phyloP scores from a whole-genome alignment of 2,888 invertebrate genomes.

The Phortica okadai region DNA sequence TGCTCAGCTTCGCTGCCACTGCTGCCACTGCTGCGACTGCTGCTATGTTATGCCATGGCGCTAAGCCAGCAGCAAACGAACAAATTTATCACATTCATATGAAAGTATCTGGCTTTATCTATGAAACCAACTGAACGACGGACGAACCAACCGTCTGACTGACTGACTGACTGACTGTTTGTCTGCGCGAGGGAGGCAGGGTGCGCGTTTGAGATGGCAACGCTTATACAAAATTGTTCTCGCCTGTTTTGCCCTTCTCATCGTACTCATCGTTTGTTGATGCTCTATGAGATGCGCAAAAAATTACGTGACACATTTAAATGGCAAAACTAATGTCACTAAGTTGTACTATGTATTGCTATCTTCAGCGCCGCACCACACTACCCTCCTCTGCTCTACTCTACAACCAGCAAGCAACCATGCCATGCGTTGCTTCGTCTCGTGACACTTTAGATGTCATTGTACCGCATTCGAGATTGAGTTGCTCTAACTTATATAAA shows the following conservation, averaged over 20 bases:
- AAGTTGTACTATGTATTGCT: conserved; percentile 41
- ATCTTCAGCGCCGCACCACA: conserved; percentile 34
- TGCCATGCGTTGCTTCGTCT: conserved; percentile 43
- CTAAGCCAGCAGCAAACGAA: conserved; percentile 27
- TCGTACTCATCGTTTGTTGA: not conserved
- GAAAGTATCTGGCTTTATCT: conserved; percentile 14
- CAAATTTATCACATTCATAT: conserved; percentile 25
- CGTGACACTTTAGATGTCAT: conserved; percentile 70
- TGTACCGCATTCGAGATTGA: conserved; percentile 72
- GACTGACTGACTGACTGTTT: not conserved
- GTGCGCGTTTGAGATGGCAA: too few relatives aligned
- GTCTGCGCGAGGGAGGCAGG: too few relatives aligned
- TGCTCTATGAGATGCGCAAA: conserved; percentile 3
- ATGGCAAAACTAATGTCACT: conserved; percentile 65
- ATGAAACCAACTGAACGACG: not conserved
- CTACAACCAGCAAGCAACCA: not conserved
- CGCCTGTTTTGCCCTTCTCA: not conserved
- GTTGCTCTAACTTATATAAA: conserved; percentile 59
- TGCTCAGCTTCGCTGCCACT: not conserved
- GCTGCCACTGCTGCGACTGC: too few relatives aligned
- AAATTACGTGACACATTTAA: conserved; percentile 70
- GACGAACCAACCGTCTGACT: not conserved
- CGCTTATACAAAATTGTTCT: too few relatives aligned
- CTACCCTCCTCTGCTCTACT: not conserved
- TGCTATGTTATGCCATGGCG: not conserved